Base-by-base conservation (phyloP, 2,888 invertebrate genomes). In the Yponomeuta cagnagella region DNA sequence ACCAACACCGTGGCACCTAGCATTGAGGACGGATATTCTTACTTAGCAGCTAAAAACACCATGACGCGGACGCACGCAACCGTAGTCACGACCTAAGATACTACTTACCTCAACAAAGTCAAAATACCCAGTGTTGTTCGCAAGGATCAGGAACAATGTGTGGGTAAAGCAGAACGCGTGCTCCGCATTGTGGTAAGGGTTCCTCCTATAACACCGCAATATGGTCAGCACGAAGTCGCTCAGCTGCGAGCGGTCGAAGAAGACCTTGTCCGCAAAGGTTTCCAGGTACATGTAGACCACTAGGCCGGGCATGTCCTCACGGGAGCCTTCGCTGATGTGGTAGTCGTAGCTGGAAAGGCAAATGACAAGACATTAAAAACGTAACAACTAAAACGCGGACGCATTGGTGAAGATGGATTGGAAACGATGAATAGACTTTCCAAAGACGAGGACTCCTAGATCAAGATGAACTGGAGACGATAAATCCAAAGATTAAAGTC, bases 131-230 rank as follows among this genome's bases (percentile, higher is more conserved):
- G 74, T 71, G 75, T 94, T 94, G 71, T 87, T 88, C 33, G 76
- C 77, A 31, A 94, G 78, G 52, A 94, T 92, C 73, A 93, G 81
- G 74, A 86, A 94, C 93, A 94, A 93, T 68, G 94, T 94, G 78
- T 95, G 94, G 0, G 93, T 90, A 70, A 94, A 94, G 71, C 91
- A 92, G 80, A 94, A 94, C 0, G 94, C 94, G 75, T 95, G 95
- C 70, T 94, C 93, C 1, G 93, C 93, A 79, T 94, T 94, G 76
- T 95, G 94, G 76, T 94, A 95, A 0, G 94, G 92, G 74, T 93
- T 94, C 63, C 84, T 74, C 3, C 94, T 82, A 76, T 94, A 94
- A 72, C 87, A 85, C 23, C 77, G 73, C 1, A 92, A 79, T 1
- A 93, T 83, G 0, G 93, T 90, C 12, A 94, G 80, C 0, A 93